These are phyloP conservation scores for Linepithema humile DNA, from an alignment of 1,140 invertebrate genomes.

Conservation along the genomic window DNA sequence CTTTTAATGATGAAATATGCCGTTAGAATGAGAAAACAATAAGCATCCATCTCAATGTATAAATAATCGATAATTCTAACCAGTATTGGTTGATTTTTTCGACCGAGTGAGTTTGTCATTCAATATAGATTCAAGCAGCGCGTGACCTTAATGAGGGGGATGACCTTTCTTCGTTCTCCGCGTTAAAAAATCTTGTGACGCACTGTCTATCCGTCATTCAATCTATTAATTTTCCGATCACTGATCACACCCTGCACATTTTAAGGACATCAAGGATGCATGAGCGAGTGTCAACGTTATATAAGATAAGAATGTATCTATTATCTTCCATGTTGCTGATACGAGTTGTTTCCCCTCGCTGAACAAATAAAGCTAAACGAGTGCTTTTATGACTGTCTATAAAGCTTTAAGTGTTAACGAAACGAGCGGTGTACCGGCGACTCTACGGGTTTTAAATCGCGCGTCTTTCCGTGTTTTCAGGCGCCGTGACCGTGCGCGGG, in stretches of 20 bases:
- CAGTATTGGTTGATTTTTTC: too few species aligned
- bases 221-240: neutral
- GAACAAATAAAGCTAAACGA: slow-evolving; percentile 83
- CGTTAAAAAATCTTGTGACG: neutral
- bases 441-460: slow-evolving; percentile 45
- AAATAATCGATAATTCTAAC: too few species aligned
- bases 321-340: slow-evolving; percentile 22
- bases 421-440: slow-evolving; percentile 70
- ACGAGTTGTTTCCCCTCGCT: neutral
- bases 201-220: too few species aligned
- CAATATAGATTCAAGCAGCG: too few species aligned
- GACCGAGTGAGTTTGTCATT: too few species aligned
- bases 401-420: slow-evolving; percentile 85
- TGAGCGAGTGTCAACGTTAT: neutral
- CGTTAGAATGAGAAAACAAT: neutral
- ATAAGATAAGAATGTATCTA: slow-evolving; percentile 41
- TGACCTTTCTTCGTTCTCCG: neutral
- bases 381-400: slow-evolving; percentile 83
- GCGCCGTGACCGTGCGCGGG: slow-evolving; percentile 19
- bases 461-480: slow-evolving; percentile 59
- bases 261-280: too few species aligned
- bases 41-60: neutral
- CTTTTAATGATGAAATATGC: neutral
- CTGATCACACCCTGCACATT: neutral
- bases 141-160: too few species aligned